Evolutionary conservation across 2,113 vertebrate genomes (phyloP), one percentile per base, ranked within the genome.

Genomic region (Casuarius casuarius): DNA sequence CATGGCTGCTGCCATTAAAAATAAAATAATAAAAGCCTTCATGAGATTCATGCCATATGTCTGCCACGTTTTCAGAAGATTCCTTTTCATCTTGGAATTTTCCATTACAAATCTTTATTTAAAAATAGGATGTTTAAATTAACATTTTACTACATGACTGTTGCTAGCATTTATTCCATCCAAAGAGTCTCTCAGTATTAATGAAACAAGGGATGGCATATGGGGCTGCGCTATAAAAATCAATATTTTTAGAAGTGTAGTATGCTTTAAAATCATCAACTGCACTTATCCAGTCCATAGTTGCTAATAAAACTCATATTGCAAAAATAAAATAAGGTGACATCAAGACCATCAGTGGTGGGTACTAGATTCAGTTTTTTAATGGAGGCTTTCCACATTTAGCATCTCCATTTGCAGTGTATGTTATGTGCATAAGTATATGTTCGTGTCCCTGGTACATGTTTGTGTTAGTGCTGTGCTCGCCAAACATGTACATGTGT

Each of bases 1-100:
- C 49, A 31, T 83, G 73, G 21, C 56, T 90, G 29, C 81, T 68
- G 80, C 87, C 35, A 62, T 87, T 81, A 68, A 84, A 95, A 90
- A 84, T 54, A 92, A 79, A 33, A 75, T 35, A 51, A 12, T 74
- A 58, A 59, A 84, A 87, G 21, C 17, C 35, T 46, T 42, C 59
- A 76, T 12, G 74, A 35, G 56, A 31, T 59, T 70, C 28, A 58
- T 35, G 74, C 61, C 31, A 8, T 44, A 48, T 44, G 38, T 74
- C 38, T 83, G 66, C 40, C 49, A 12, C 63, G 46, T 82, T 83
- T 96, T 89, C 33, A 68, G n/a, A 70, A 82, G 74, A 72, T 81
- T 78, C 26, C 17, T 76, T 73, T 73, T 79, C 25, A 79, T 72
- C 46, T 52, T 49, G 28, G 46, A 87, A 84, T 94, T 94, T 94